phyloP scores from a whole-genome alignment of 92 coral and sea anemone genomes.

The Bergia sp. region DNA sequence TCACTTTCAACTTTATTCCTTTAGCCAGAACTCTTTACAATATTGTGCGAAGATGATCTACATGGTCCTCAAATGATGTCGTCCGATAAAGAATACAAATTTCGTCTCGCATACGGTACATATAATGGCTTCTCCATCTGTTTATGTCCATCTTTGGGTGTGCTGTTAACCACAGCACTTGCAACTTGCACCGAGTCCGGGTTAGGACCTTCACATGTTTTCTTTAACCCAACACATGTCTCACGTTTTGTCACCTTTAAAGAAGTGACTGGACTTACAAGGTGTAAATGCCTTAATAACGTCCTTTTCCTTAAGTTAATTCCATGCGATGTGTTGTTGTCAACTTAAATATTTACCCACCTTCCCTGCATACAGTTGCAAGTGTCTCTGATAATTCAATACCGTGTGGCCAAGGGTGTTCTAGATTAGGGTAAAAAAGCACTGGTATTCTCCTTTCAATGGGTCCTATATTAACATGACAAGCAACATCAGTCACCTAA shows the following conservation, averaged over 20 bases:
- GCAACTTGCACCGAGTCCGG: background rate
- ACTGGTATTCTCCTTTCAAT: constrained; percentile 62
- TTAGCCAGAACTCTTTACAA: no score
- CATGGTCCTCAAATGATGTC: no score
- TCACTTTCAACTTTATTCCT: no score
- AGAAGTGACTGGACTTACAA: constrained; percentile 50
- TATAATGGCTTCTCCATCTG: background rate
- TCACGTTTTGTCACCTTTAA: constrained; percentile 49
- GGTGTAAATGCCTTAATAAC: constrained; percentile 37
- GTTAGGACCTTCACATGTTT: background rate
- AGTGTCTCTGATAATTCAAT: constrained; percentile 55
- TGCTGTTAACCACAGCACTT: background rate
- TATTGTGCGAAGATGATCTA: no score
- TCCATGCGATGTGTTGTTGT: constrained; percentile 49
- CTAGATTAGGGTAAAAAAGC: constrained; percentile 42
- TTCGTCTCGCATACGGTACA: background rate
- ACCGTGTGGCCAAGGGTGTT: constrained; percentile 23
- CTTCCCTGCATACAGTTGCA: constrained; percentile 38
- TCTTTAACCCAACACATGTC: background rate
- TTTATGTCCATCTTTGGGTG: background rate
- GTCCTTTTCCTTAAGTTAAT: constrained; percentile 47
- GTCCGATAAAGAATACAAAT: no score
- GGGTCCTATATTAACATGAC: constrained; percentile 53
- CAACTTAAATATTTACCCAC: constrained; percentile 42
- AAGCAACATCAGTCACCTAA: constrained; percentile 44